Percentiles rank a stretch among this genome's conserved stretches.
These are phyloP conservation scores for Zaprionus bogoriensis DNA, from an alignment of 2,888 invertebrate genomes.

Conservation along the genomic window DNA sequence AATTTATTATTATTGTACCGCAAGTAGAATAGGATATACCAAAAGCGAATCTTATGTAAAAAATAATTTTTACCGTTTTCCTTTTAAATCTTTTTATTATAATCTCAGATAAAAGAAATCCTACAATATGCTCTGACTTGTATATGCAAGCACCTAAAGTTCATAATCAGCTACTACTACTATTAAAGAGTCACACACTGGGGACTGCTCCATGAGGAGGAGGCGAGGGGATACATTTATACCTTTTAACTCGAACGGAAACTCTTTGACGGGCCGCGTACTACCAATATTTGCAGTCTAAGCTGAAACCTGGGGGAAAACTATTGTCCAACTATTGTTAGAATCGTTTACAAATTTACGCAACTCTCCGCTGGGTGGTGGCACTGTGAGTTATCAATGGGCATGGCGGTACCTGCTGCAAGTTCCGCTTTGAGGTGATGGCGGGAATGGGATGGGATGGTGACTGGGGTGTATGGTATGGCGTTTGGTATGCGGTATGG, in stretches of 20 bases:
- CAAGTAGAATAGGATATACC: too few relatives aligned
- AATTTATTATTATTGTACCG: too few relatives aligned
- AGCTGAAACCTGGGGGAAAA: constrained; percentile 26
- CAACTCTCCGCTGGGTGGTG: constrained; percentile 29
- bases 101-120: too few relatives aligned
- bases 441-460: too few relatives aligned
- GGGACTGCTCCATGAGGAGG: background rate
- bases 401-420: background rate
- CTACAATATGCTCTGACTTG: too few relatives aligned
- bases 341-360: constrained; percentile 74
- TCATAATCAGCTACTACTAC: background rate
- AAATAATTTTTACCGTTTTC: too few relatives aligned
- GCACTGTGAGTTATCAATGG: background rate
- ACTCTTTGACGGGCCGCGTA: constrained; percentile 73
- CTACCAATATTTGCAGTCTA: constrained; percentile 29
- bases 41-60: too few relatives aligned
- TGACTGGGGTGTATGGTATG: too few relatives aligned
- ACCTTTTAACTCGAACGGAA: constrained; percentile 72
- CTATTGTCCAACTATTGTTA: constrained; percentile 73
- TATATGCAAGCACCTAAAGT: too few relatives aligned
- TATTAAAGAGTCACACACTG: background rate
- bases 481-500: too few relatives aligned
- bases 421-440: background rate
- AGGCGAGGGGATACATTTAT: constrained; percentile 12
- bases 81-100: too few relatives aligned